Conservation (phyloP, 2,113 vertebrate species). For the Epinephelus cyanopodus region DNA sequence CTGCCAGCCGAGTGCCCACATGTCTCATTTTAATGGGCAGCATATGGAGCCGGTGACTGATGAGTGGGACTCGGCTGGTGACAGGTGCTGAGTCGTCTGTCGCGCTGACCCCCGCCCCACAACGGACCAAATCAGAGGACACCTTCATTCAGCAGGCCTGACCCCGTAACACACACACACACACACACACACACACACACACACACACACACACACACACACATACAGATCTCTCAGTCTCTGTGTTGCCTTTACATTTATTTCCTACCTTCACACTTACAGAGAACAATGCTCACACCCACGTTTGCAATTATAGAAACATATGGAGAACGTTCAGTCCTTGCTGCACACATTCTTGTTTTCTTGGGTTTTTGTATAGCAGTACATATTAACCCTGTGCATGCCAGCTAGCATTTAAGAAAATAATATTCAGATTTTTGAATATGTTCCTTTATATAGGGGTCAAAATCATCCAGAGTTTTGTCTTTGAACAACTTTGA, state of each 20-base stretch:
- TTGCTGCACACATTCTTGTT: background rate
- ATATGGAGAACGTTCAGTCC: background rate
- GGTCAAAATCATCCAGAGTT: background rate
- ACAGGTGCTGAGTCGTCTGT: constrained; percentile 82
- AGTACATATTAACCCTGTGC: background rate
- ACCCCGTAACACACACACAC: constrained; percentile 38
- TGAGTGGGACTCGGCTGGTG: constrained; percentile 70
- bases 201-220: background rate
- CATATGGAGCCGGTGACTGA: constrained; percentile 85
- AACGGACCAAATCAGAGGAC: constrained; percentile 66
- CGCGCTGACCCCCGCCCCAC: constrained; percentile 53
- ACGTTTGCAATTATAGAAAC: background rate
- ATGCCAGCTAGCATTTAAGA: background rate
- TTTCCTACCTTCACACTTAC: background rate
- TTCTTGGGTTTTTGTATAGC: background rate
- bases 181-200: background rate
- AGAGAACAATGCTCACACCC: background rate
- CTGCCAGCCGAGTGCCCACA: constrained; percentile 68
- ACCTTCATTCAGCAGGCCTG: constrained; percentile 61
- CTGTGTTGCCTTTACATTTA: constrained; percentile 22
- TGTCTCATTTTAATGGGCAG: constrained; percentile 84
- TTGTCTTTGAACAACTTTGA: background rate
- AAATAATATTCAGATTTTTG: background rate
- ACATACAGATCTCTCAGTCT: background rate
- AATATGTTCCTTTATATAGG: background rate